Conservation (phyloP, 2,113 vertebrate genomes). For the Carassius auratus region DNA sequence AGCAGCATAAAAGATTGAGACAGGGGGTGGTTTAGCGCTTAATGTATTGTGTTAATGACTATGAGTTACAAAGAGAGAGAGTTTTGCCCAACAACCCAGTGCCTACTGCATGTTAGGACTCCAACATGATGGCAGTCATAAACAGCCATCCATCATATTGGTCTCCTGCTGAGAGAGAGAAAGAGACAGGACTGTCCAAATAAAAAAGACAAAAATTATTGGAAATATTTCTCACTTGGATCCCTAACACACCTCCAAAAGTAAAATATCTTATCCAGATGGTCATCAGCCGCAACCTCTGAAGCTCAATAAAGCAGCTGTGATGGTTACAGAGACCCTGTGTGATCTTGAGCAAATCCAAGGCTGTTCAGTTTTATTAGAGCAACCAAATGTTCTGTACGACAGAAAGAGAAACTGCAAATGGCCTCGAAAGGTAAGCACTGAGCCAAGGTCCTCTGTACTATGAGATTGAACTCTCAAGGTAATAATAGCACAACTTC, state of each 20-base stretch:
- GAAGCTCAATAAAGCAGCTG: background rate
- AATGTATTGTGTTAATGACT: constrained; percentile 73
- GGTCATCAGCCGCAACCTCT: background rate
- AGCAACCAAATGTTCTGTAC: background rate
- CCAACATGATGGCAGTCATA: constrained; percentile 11
- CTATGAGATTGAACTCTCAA: constrained; percentile 5
- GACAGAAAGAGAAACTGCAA: background rate
- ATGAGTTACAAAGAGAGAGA: constrained; percentile 24
- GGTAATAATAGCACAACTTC: background rate
- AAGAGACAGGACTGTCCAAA: background rate
- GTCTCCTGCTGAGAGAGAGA: constrained; percentile 28
- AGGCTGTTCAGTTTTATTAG: background rate
- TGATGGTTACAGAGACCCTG: background rate
- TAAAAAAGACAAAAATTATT: background rate
- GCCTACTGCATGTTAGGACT: constrained; percentile 10
- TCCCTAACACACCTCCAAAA: background rate
- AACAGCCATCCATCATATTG: constrained; percentile 51
- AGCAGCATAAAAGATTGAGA: constrained; percentile 58
- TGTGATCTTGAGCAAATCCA: background rate
- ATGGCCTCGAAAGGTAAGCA: background rate
- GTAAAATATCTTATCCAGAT: background rate
- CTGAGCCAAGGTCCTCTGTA: constrained; percentile 6
- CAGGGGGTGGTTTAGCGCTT: constrained; percentile 48
- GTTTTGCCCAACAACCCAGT: constrained; percentile 2
- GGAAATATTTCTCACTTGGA: background rate